Conservation (phyloP, 2,888 invertebrate genomes). For the Tetramorium bicarinatum region DNA sequence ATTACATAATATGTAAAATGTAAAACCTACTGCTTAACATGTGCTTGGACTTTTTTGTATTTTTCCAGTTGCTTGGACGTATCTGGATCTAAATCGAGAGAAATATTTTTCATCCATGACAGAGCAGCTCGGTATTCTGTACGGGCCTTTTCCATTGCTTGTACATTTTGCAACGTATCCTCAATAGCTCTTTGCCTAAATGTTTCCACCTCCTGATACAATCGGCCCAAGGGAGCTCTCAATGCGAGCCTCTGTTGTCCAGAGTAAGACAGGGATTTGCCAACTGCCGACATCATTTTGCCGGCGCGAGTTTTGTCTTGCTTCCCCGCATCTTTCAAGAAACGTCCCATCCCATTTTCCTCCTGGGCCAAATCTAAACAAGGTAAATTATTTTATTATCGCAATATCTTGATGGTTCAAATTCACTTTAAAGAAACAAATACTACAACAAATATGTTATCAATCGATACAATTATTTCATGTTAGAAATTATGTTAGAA, state of each 20-base stretch:
- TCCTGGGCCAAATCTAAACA: constrained; percentile 94
- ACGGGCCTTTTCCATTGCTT: constrained; percentile 97
- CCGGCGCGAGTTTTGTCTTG: constrained; percentile 94
- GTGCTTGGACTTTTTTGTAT: constrained; percentile 96
- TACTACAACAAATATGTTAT: not conserved
- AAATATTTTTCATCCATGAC: constrained; percentile 99
- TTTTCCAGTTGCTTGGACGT: constrained; percentile 97
- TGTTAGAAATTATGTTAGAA: constrained; percentile 56
- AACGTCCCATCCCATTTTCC: constrained; percentile 97
- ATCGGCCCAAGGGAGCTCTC: constrained; percentile 93
- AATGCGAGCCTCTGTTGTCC: constrained; percentile 97
- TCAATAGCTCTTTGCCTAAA: constrained; percentile 97
- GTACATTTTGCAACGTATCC: constrained; percentile 96
- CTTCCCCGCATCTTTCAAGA: constrained; percentile 97
- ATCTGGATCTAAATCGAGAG: constrained; percentile 98
- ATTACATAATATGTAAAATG: constrained; percentile 8
- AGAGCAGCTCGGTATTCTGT: constrained; percentile 98
- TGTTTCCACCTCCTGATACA: constrained; percentile 99
- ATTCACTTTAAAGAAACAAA: not conserved
- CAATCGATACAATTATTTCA: not conserved
- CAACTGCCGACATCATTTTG: constrained; percentile 93
- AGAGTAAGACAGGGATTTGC: constrained; percentile 95
- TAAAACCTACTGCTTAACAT: constrained; percentile 89
- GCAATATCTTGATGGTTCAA: not conserved
- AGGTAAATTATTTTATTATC: not conserved